phyloP scores from a whole-genome alignment of 2,888 invertebrate genomes.

The Drosophila lutescens region DNA sequence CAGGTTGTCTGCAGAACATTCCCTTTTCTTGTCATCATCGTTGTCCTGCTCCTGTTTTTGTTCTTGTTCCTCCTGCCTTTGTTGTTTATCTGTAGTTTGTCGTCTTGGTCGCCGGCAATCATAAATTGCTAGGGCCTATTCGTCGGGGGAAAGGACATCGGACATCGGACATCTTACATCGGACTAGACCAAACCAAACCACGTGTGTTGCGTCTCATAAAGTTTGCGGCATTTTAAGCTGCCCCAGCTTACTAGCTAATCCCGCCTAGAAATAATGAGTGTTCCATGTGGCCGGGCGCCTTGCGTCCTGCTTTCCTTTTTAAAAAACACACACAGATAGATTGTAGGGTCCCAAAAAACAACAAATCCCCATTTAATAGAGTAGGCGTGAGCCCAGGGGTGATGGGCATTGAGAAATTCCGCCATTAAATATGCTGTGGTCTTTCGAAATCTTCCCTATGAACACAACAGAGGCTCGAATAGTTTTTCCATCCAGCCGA shows the following conservation, averaged over 20 bases:
- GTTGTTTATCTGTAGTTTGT: conserved; percentile 15
- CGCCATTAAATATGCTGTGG: conserved; percentile 72
- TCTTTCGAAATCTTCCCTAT: conserved; percentile 61
- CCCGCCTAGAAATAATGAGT: conserved; percentile 75
- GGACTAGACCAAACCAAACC: conserved; percentile 29
- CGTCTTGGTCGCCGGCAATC: conserved; percentile 57
- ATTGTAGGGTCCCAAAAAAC: conserved; percentile 32
- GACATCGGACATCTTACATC: neutral
- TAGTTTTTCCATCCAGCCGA: conserved; percentile 56
- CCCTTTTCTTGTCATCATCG: conserved; percentile 44
- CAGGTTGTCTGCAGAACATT: conserved; percentile 70
- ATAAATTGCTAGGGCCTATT: conserved; percentile 71
- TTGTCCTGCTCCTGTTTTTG: neutral
- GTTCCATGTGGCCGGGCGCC: conserved; percentile 58
- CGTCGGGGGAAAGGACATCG: conserved; percentile 4
- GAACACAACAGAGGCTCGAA: conserved; percentile 47
- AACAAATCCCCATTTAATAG: conserved; percentile 74
- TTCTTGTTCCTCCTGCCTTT: conserved; percentile 16
- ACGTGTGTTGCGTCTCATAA: conserved; percentile 78
- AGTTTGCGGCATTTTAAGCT: conserved; percentile 79
- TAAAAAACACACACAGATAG: conserved; percentile 57
- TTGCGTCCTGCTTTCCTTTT: conserved; percentile 49
- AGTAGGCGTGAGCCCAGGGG: conserved; percentile 56
- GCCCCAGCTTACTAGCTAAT: conserved; percentile 71
- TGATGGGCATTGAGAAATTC: conserved; percentile 53